Conservation (phyloP, 2,113 vertebrate genomes). For the Crotalus tigris region DNA sequence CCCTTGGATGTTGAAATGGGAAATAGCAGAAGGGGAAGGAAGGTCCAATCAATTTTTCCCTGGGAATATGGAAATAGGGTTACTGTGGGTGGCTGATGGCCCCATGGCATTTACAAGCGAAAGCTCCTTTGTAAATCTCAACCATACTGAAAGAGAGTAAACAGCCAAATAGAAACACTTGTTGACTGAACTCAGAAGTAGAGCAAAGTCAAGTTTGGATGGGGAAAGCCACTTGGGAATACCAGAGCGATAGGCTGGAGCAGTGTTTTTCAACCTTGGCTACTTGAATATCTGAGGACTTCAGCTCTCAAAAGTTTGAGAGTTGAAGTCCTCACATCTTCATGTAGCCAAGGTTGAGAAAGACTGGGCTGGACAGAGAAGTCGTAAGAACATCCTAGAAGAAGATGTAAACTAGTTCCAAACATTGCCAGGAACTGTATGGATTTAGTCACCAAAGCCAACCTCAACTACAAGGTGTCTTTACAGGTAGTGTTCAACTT, state of each 20-base stretch:
- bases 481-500: neutral
- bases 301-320: neutral
- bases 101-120: neutral
- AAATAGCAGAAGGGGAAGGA: neutral
- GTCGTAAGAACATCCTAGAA: neutral
- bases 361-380: neutral
- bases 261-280: neutral
- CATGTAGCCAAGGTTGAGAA: neutral
- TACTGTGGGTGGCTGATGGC: too few species aligned
- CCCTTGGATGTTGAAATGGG: neutral
- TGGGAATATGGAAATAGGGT: neutral
- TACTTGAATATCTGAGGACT: neutral
- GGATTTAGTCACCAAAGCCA: neutral
- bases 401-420: neutral
- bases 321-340: neutral
- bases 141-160: neutral
- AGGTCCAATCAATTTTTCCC: neutral
- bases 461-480: neutral
- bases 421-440: neutral
- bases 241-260: neutral
- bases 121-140: neutral
- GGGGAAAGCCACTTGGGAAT: neutral
- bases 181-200: neutral
- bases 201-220: neutral
- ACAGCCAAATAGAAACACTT: neutral